Percentiles rank a stretch among this genome's conserved stretches.
These are phyloP conservation scores for Pelecanoides urinatrix DNA, from an alignment of 2,113 vertebrate species.

Conservation along the genomic window DNA sequence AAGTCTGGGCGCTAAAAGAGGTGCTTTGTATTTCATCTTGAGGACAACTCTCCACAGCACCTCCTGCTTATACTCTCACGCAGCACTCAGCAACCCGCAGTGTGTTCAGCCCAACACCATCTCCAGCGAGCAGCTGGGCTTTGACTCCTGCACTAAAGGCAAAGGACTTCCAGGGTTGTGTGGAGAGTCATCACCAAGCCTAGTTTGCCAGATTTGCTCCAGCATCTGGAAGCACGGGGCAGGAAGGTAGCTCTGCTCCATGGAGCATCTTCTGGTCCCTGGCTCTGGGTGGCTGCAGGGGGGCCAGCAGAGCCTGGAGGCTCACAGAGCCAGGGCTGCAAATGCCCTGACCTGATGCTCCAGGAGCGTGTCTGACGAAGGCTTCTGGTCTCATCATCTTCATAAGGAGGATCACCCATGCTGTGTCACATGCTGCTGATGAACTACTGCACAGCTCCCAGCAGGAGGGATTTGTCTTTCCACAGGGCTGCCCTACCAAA, in stretches of 20 bases:
- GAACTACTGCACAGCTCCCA: neutral
- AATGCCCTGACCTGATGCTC: neutral
- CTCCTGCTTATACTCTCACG: neutral
- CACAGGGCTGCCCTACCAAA: neutral
- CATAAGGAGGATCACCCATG: neutral
- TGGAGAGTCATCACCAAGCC: neutral
- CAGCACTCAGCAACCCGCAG: neutral
- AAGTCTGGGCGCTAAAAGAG: neutral
- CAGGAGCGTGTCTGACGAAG: accelerated
- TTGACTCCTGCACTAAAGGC: neutral
- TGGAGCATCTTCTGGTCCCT: neutral
- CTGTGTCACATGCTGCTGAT: neutral
- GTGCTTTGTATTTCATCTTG: neutral
- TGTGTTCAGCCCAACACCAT: neutral
- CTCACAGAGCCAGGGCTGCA: neutral
- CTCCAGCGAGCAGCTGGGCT: neutral
- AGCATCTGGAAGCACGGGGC: neutral
- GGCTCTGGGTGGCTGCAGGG: neutral
- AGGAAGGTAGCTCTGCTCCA: neutral
- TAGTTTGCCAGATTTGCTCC: neutral
- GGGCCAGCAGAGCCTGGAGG: neutral
- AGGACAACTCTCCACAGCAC: neutral
- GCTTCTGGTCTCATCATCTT: neutral
- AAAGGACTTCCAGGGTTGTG: neutral
- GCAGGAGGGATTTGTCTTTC: neutral